These are phyloP conservation scores for Pan paniscus DNA, from an alignment of 2,113 vertebrate genomes.

Conservation along the genomic window DNA sequence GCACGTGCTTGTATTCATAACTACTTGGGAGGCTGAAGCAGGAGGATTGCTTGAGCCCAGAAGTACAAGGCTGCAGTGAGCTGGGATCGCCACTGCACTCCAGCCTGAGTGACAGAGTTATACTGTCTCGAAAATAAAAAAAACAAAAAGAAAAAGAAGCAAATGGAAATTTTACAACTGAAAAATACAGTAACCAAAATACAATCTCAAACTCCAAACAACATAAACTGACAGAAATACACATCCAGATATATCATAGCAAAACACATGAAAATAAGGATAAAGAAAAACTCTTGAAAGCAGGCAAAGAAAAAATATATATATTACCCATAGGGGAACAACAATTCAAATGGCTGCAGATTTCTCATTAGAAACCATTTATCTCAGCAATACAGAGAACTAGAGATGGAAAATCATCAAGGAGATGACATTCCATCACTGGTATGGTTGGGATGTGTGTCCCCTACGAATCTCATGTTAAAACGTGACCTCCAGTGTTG, in stretches of 20 bases:
- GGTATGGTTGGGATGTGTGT: no score
- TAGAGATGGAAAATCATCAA: background rate
- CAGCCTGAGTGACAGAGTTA: no score
- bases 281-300: background rate
- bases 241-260: background rate
- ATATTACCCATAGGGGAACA: background rate
- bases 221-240: background rate
- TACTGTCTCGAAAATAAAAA: no score
- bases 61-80: no score
- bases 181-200: conserved; percentile 24
- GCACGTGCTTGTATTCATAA: no score
- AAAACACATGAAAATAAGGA: conserved; percentile 17
- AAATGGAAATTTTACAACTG: background rate
- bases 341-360: background rate
- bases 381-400: background rate
- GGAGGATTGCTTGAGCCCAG: no score
- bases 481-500: no score
- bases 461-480: no score
- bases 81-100: no score
- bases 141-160: background rate
- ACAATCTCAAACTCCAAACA: background rate
- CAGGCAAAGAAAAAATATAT: background rate
- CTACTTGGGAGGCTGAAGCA: no score
- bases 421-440: background rate
- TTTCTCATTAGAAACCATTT: background rate